Conservation (phyloP, 2,888 invertebrate genomes). For the Kryphioiulus occultus region DNA sequence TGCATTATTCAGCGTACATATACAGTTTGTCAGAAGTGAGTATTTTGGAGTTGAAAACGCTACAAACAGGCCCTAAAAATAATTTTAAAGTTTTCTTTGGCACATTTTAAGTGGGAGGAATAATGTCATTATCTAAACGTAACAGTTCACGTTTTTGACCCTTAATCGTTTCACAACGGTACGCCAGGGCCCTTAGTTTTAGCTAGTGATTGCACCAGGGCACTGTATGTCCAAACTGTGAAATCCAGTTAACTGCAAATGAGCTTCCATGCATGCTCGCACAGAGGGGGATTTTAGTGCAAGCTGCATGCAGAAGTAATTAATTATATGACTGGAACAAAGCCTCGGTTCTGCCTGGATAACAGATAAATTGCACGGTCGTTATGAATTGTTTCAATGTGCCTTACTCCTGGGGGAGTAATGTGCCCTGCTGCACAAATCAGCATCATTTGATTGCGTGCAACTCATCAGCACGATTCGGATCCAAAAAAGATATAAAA, state of each 20-base stretch:
- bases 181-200: not conserved
- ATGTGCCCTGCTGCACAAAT: not conserved
- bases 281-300: slow-evolving; percentile 1
- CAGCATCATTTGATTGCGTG: slow-evolving; percentile 21
- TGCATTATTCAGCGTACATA: too few species aligned
- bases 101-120: not conserved
- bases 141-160: not conserved
- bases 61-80: too few species aligned
- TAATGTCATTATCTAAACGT: not conserved
- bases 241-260: slow-evolving; percentile 5
- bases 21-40: too few species aligned
- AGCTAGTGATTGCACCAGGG: not conserved
- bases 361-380: slow-evolving; percentile 31
- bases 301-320: slow-evolving; percentile 20
- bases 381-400: slow-evolving; percentile 28
- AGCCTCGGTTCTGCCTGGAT: not conserved
- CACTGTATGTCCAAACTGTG: not conserved
- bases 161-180: not conserved
- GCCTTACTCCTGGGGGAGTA: not conserved
- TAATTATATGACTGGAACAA: slow-evolving; percentile 20
- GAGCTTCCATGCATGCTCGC: slow-evolving; percentile 9
- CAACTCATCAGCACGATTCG: not conserved
- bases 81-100: too few species aligned
- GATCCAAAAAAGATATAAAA: not conserved
- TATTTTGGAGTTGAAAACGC: too few species aligned